These are phyloP conservation scores for Clarias gariepinus DNA, from an alignment of 2,113 vertebrate species.

Conservation along the genomic window DNA sequence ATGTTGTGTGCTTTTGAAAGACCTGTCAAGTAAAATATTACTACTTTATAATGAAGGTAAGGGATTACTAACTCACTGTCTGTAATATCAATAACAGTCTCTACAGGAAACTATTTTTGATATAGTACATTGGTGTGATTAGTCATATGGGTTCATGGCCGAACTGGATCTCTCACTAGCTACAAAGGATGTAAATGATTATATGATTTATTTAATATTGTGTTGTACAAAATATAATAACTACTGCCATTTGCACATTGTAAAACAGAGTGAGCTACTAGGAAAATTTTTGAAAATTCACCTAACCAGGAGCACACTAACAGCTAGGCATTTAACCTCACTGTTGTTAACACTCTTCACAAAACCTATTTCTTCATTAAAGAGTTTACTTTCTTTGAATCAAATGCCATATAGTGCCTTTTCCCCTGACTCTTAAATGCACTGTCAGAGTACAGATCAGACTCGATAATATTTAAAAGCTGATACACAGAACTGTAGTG, in stretches of 20 bases:
- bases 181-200: background rate
- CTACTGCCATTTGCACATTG: background rate
- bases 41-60: constrained; percentile 36
- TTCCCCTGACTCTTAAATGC: background rate
- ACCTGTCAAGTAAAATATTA: constrained; percentile 9
- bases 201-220: background rate
- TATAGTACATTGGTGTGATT: background rate
- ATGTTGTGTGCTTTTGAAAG: constrained; percentile 19
- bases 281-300: no score
- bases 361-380: background rate
- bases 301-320: background rate
- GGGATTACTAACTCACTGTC: constrained; percentile 29
- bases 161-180: no score
- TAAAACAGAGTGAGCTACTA: background rate
- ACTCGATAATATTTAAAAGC: background rate
- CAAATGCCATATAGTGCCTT: background rate
- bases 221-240: background rate
- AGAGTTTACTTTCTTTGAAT: background rate
- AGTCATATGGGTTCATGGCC: background rate
- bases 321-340: background rate
- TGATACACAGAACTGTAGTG: background rate
- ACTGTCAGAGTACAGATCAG: background rate
- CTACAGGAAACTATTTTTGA: no score
- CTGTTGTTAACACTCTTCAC: background rate
- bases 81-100: constrained; percentile 23